phyloP scores from a whole-genome alignment of 2,888 invertebrate species.

The Caenorhabditis sp. region DNA sequence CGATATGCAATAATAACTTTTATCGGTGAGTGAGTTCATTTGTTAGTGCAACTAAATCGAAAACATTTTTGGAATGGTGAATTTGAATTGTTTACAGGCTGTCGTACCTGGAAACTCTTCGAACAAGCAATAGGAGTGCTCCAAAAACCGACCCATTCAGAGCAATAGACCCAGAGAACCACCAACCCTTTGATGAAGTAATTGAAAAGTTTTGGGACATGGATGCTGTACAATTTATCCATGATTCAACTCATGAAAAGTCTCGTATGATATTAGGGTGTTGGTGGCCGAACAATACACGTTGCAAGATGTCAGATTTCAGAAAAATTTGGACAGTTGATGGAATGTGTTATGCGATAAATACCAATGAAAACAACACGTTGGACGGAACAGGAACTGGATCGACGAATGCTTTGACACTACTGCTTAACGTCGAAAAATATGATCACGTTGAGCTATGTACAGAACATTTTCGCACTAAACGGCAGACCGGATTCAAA shows the following conservation, averaged over 20 bases:
- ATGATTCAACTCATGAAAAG: constrained; percentile 66
- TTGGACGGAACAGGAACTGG: constrained; percentile 58
- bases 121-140: constrained; percentile 51
- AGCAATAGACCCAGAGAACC: background rate
- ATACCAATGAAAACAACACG: constrained; percentile 60
- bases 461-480: constrained; percentile 62
- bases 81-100: constrained; percentile 49
- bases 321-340: constrained; percentile 68
- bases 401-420: constrained; percentile 58
- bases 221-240: constrained; percentile 66
- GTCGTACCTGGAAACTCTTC: constrained; percentile 63
- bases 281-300: constrained; percentile 67
- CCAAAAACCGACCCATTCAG: background rate
- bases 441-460: constrained; percentile 69
- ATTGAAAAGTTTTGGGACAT: constrained; percentile 64
- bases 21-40: constrained; percentile 47
- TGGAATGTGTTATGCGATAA: constrained; percentile 69
- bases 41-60: background rate
- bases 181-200: constrained; percentile 38
- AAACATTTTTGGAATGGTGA: too few species aligned
- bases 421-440: constrained; percentile 67
- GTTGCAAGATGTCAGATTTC: constrained; percentile 59
- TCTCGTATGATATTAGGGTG: constrained; percentile 66
- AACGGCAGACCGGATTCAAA: constrained; percentile 62
- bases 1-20: constrained; percentile 70